phyloP scores from a whole-genome alignment of 2,113 vertebrate species.

The Cranoglanis bouderius region DNA sequence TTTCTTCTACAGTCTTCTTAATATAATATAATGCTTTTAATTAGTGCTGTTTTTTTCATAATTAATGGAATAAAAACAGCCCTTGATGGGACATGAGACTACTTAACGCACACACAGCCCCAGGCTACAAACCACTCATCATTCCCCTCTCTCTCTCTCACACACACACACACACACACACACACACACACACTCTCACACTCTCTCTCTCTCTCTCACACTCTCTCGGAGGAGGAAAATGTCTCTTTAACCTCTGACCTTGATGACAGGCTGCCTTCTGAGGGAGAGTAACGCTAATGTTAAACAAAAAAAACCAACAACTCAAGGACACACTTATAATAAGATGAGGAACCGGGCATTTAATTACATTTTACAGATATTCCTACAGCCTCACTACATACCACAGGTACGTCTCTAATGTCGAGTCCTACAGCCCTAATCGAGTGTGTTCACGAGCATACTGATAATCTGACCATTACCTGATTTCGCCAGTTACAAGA shows the following conservation, averaged over 20 bases:
- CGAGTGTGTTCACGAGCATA: no score
- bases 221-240: neutral
- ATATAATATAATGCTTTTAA: neutral
- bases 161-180: no score
- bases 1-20: neutral
- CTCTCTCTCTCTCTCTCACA: neutral
- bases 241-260: slow-evolving; percentile 47
- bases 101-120: neutral
- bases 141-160: neutral
- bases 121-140: slow-evolving; percentile 25
- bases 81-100: neutral
- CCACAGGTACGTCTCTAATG: neutral
- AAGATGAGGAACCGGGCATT: neutral
- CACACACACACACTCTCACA: no score
- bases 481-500: no score
- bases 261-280: slow-evolving; percentile 21
- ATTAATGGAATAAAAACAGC: neutral
- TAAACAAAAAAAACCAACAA: neutral
- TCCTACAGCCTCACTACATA: neutral
- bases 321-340: slow-evolving; percentile 9
- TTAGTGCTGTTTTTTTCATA: neutral
- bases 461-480: neutral
- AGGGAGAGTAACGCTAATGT: slow-evolving; percentile 23
- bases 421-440: no score
- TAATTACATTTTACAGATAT: neutral